Conservation (phyloP, 2,797 vertebrate genomes). For the Lithobates sylvaticus region DNA sequence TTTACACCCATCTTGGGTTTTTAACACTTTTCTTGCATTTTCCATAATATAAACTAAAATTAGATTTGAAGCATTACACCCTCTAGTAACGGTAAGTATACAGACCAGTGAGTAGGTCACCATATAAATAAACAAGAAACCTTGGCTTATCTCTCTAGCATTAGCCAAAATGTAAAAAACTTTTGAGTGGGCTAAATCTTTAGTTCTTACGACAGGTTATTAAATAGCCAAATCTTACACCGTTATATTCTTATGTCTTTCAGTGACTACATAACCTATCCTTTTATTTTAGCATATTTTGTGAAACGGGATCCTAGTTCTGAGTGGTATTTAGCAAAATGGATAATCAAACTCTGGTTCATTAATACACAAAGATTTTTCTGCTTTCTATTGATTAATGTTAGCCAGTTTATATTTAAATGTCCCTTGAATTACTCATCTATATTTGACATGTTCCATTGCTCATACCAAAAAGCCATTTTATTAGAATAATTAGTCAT, state of each 20-base stretch:
- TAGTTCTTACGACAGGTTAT: not conserved
- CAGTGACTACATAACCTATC: slow-evolving; percentile 24
- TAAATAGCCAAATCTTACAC: not conserved
- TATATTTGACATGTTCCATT: slow-evolving; percentile 37
- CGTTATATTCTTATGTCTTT: slow-evolving; percentile 27
- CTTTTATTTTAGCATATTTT: not conserved
- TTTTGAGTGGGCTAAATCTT: not conserved
- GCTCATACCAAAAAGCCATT: slow-evolving; percentile 32
- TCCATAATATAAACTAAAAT: not conserved
- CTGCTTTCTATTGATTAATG: slow-evolving; percentile 53
- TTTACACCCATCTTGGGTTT: too few relatives aligned
- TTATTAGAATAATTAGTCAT: slow-evolving; percentile 54
- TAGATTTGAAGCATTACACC: too few relatives aligned
- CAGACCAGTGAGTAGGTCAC: not conserved
- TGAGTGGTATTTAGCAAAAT: not conserved
- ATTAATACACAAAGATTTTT: slow-evolving; percentile 30
- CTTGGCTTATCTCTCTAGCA: too few relatives aligned
- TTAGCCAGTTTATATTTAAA: slow-evolving; percentile 41
- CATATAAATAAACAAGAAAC: not conserved
- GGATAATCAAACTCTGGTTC: slow-evolving; percentile 9
- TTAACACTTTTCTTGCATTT: too few relatives aligned
- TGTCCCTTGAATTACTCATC: slow-evolving; percentile 51
- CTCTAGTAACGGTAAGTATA: not conserved
- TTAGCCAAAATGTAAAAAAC: not conserved
- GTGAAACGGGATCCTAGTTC: slow-evolving; percentile 14